phyloP scores from a whole-genome alignment of 2,113 vertebrate genomes.

The Hippopotamus amphibius region DNA sequence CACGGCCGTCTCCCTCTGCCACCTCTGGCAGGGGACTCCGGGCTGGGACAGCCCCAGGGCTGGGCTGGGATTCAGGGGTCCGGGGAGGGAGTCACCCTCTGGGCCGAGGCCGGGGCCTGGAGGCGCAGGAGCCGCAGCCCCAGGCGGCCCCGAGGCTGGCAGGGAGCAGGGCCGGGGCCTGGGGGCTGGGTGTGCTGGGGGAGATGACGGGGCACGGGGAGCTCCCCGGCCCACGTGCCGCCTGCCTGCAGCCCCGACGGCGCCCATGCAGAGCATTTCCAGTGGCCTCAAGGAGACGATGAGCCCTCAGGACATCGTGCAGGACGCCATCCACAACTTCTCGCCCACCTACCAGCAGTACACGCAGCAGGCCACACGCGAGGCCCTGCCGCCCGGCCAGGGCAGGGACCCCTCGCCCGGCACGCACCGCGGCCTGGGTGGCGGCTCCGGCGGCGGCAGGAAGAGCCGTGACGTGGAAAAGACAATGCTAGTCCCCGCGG shows the following conservation, averaged over 20 bases:
- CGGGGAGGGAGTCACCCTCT: not conserved
- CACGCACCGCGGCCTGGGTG: not conserved
- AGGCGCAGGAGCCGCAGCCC: not conserved
- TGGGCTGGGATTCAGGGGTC: not conserved
- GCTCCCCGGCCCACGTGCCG: rapidly evolving
- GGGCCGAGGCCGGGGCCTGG: not conserved
- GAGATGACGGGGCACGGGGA: rapidly evolving
- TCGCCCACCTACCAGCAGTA: slow-evolving; percentile 98
- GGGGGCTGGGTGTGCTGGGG: rapidly evolving
- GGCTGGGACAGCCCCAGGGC: not conserved
- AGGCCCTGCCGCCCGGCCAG: slow-evolving; percentile 80
- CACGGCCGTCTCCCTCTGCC: rapidly evolving
- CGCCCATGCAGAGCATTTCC: slow-evolving; percentile 97
- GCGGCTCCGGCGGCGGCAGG: not conserved
- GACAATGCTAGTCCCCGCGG: slow-evolving; percentile 93
- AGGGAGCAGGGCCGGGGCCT: not conserved
- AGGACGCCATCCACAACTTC: slow-evolving; percentile 98
- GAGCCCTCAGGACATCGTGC: slow-evolving; percentile 97
- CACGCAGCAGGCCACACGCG: slow-evolving; percentile 95
- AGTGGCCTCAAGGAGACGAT: slow-evolving; percentile 98
- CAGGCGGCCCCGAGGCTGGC: not conserved
- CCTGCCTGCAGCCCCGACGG: slow-evolving; percentile 88
- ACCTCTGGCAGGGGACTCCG: not conserved
- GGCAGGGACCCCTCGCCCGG: slow-evolving; percentile 83
- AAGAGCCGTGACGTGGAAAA: slow-evolving; percentile 92